Evolutionary conservation across 1,140 invertebrate species (phyloP).

Genomic region (Heliconius melpomene): DNA sequence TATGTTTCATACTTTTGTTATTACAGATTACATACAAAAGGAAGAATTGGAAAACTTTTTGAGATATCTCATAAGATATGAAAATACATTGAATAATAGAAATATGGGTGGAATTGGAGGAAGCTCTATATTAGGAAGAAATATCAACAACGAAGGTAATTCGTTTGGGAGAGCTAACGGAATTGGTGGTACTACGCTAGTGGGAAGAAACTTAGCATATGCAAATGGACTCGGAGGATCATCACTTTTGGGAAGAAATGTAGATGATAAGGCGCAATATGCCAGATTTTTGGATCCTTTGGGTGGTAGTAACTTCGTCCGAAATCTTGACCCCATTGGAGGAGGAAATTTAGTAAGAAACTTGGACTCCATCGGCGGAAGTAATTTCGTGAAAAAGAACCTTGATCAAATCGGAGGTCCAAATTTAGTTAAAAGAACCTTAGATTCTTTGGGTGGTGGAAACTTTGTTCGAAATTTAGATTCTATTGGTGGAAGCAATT

Average conservation of each 20-base stretch:
- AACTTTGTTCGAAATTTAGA: slow-evolving; percentile 72
- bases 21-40: slow-evolving; percentile 65
- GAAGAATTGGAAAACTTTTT: slow-evolving; percentile 65
- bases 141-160: slow-evolving; percentile 39
- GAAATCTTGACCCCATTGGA: slow-evolving; percentile 70
- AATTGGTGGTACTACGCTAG: slow-evolving; percentile 42
- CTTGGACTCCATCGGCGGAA: slow-evolving; percentile 72
- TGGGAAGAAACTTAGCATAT: slow-evolving; percentile 42
- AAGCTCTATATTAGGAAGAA: slow-evolving; percentile 52
- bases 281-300: slow-evolving; percentile 74
- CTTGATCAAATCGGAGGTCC: slow-evolving; percentile 78
- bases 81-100: slow-evolving; percentile 50
- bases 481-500: slow-evolving; percentile 75
- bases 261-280: slow-evolving; percentile 59
- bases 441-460: slow-evolving; percentile 69
- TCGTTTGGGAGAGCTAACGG: slow-evolving; percentile 42
- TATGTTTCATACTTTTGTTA: slow-evolving; percentile 35
- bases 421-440: slow-evolving; percentile 72
- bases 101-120: slow-evolving; percentile 58
- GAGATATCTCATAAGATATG: slow-evolving; percentile 59
- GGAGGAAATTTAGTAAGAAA: slow-evolving; percentile 71
- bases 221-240: slow-evolving; percentile 53
- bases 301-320: slow-evolving; percentile 71
- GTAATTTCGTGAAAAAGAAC: slow-evolving; percentile 75
- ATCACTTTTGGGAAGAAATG: slow-evolving; percentile 49